Percentiles rank a stretch among this genome's conserved stretches.
phyloP scores from a whole-genome alignment of 2,888 invertebrate species.

The Eugnorisma glareosa region DNA sequence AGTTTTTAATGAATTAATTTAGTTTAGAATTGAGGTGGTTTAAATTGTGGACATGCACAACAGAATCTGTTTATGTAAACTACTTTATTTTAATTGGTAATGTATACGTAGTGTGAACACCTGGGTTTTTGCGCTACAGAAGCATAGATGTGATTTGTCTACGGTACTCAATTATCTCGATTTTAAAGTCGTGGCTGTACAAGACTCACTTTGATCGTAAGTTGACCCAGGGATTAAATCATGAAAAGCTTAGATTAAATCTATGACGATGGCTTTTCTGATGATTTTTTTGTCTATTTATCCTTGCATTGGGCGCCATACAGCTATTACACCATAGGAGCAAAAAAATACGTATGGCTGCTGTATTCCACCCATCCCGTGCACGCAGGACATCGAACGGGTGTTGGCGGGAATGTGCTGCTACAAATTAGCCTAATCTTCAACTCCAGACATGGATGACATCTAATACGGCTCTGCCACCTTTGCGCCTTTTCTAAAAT shows the following conservation, averaged over 20 bases:
- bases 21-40: slow-evolving; percentile 26
- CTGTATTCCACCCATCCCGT: not conserved
- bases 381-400: not conserved
- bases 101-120: not conserved
- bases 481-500: not conserved
- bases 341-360: not conserved
- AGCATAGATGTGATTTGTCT: not conserved
- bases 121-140: not conserved
- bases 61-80: slow-evolving; percentile 10
- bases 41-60: slow-evolving; percentile 16
- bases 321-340: not conserved
- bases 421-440: not conserved
- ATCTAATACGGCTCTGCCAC: not conserved
- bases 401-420: not conserved
- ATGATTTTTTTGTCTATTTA: not conserved
- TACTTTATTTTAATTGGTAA: slow-evolving; percentile 19
- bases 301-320: not conserved
- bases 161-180: not conserved
- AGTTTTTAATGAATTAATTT: slow-evolving; percentile 57
- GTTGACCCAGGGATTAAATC: not conserved
- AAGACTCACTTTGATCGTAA: not conserved
- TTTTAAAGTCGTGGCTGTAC: not conserved
- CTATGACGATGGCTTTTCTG: not conserved
- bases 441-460: not conserved
- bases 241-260: not conserved